Evolutionary conservation across 2,797 vertebrate species (phyloP), one percentile per base, ranked within the genome.

Genomic region (Liasis olivaceus): DNA sequence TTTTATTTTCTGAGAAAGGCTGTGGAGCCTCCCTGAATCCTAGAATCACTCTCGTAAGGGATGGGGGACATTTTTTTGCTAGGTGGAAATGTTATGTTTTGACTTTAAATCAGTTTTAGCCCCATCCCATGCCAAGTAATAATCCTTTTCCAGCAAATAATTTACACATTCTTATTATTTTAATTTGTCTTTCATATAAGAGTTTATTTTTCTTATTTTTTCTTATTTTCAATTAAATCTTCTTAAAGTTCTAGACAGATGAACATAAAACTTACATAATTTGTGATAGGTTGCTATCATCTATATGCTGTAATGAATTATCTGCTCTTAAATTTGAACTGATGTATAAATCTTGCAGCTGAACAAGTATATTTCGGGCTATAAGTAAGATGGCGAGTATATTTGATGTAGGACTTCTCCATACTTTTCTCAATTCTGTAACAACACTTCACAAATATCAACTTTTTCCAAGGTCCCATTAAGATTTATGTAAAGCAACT

Each of bases 401-500:
- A 93, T 81, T n/a, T 51, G 59, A 5, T 5, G 13, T 4, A 17
- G 56, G 63, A 15, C 8, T 22, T 54, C 81, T 62, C 42, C 92
- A 62, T 81, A 93, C 51, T 94, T 9, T n/a, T 85, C n/a, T 0
- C 22, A 24, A 31, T 64, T 91, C 85, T 72, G 87, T 91, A 93
- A 86, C 36, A 51, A 22, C 1, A 54, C 89, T 81, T 84, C 90
- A 92, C 13, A 60, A 28, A 0, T 2, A 6, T 60, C 60, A 72
- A 24, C 42, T 93, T 94, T 94, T 94, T 51, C 85, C 66, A 54
- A 93, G 58, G 89, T 77, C 64, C 64, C 85, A 14, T 36, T 63
- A 36, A 7, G 36, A 81, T 92, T 92, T 93, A 93, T 95, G 85
- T 91, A 91, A 47, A 31, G 69, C 91, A 95, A 89, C 77, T 96